Evolutionary conservation across 2,888 invertebrate species (phyloP), one percentile per base, ranked within the genome.

Genomic region (Eupeodes latifasciatus): DNA sequence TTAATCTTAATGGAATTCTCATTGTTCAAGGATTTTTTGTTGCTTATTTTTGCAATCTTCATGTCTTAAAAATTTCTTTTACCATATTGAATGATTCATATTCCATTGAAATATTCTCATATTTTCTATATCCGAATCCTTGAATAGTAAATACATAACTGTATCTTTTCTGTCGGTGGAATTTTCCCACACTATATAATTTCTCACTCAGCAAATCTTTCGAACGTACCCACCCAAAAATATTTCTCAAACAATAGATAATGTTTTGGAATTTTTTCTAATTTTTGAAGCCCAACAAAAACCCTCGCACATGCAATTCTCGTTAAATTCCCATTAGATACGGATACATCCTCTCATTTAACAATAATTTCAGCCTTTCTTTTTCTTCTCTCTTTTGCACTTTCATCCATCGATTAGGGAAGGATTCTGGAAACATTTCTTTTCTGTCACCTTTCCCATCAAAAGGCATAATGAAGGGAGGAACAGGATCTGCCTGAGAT

Each of bases 261-360:
- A 55, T 57, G 16, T 51, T 27, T 67, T 34, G n/a, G 36, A 40
- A 62, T 53, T 69, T 69, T 53, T 40, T 16, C 27, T 71, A 2
- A 27, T 3, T 27, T 76, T 40, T 55, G 14, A 12, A 19, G 36
- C 10, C 19, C 4, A 74, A 19, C 10, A 61, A 16, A 74, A 66
- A 64, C 49, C 64, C 36, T 83, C 57, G 83, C 71, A 84, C 87
- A 87, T 87, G 77, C 80, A 64, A 74, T 87, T 87, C 87, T 87
- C 84, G 87, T 87, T 84, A 84, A 87, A 87, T 87, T 80, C 80
- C 74, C 87, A 87, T 87, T 87, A 87, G 87, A 87, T 81, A 87
- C 80, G 80, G 87, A 72, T 81, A 55, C 64, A 69, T 80, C 79
- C 76, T 66, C 59, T 16, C 27, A 27, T 16, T 47, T 51, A 71